phyloP scores from a whole-genome alignment of 2,888 invertebrate genomes.

The Campoletis raptor region DNA sequence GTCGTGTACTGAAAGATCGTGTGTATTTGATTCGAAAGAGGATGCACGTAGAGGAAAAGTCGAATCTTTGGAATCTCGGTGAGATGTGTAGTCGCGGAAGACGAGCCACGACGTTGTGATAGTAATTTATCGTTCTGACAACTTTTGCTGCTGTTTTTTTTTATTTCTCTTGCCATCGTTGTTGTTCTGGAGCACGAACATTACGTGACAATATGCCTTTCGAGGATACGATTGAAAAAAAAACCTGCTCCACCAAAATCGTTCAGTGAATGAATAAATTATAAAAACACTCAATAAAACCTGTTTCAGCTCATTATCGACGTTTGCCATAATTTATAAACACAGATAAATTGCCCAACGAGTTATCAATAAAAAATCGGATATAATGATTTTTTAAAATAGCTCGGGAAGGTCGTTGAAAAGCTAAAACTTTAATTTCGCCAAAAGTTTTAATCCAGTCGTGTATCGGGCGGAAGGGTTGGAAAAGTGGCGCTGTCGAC shows the following conservation, averaged over 20 bases:
- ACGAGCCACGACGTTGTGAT: conserved; percentile 1
- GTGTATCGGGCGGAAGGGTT: conserved; percentile 27
- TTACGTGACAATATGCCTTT: not conserved
- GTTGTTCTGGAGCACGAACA: not conserved
- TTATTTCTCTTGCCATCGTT: not conserved
- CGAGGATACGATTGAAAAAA: not conserved
- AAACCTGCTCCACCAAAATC: not conserved
- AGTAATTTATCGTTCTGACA: conserved; percentile 20
- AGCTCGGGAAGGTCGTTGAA: not conserved
- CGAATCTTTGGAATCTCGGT: conserved; percentile 29
- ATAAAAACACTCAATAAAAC: not conserved
- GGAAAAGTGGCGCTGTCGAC: conserved; percentile 38
- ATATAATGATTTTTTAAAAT: conserved; percentile 28
- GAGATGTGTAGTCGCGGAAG: conserved; percentile 32
- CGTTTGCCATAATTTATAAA: not conserved
- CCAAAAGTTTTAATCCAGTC: conserved; percentile 41
- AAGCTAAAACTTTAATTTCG: conserved; percentile 42
- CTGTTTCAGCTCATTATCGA: not conserved
- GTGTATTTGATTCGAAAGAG: conserved; percentile 23
- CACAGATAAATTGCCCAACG: not conserved
- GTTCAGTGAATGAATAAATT: not conserved
- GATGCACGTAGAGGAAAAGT: not conserved
- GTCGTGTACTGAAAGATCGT: not conserved
- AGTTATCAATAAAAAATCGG: not conserved
- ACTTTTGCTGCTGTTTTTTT: not conserved